A percentile compares a stretch with the other conserved stretches of the same genome.
Conservation (phyloP, 2,113 vertebrate genomes). For the Ahaetulla prasina region DNA sequence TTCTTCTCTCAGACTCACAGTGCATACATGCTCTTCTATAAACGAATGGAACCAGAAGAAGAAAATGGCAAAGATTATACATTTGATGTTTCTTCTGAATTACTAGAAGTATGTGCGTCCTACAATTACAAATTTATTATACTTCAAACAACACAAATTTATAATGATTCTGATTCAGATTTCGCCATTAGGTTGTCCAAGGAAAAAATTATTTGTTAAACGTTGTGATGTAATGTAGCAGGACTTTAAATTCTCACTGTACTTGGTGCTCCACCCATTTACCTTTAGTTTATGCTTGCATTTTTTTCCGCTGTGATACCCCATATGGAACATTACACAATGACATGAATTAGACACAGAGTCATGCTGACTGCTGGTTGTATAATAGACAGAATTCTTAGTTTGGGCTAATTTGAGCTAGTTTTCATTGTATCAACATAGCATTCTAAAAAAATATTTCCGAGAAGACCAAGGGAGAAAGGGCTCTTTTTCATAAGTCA, state of each 20-base stretch:
- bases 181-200: not conserved
- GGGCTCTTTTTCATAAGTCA: not conserved
- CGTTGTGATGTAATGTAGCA: not conserved
- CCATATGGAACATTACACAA: not conserved
- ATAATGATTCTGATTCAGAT: not conserved
- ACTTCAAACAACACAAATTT: constrained; percentile 45
- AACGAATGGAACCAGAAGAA: constrained; percentile 94
- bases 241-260: not conserved
- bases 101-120: constrained; percentile 83
- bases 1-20: constrained; percentile 85
- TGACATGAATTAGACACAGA: not conserved
- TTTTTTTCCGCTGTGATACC: not conserved
- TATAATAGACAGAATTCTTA: not conserved
- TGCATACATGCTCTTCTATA: constrained; percentile 99
- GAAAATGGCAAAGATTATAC: constrained; percentile 92
- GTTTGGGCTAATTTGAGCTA: too few species aligned
- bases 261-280: not conserved
- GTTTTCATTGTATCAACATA: not conserved
- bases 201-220: not conserved
- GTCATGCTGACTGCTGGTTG: not conserved
- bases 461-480: not conserved
- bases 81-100: constrained; percentile 95
- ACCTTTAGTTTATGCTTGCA: not conserved
- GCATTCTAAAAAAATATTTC: not conserved
- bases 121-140: constrained; percentile 37